Base-by-base conservation (phyloP, 2,888 invertebrate genomes). In the Ichneumoninae sp. region DNA sequence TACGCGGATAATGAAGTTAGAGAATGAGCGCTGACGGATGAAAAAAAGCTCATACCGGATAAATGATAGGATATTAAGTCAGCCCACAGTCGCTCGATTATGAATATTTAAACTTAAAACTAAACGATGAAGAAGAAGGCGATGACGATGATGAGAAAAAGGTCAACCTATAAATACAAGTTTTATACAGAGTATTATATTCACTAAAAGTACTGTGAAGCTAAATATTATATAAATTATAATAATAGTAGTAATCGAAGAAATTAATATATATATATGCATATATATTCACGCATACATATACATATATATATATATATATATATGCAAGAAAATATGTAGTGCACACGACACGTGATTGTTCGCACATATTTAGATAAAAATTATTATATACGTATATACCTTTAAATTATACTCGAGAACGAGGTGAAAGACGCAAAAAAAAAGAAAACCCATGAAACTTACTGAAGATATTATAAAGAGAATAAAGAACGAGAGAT, bases 151-250 rank as follows among this genome's bases (percentile, higher is more conserved):
- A 65, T 66, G 63, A 77, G 70, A 69, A 81, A 68, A 47, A 22
- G 89, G 90, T 93, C 91, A 93, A 89, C 91, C 90, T 93, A 93
- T 93, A 93, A 88, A 93, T 93, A 93, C 92, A 91, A 93, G 92
- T 93, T 93, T 93, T 93, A 93, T 93, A 93, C 93, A 93, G 92
- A 93, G 91, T 90, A 92, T 92, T 92, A 92, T 93, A 92, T 90
- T 92, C 92, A 92, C 92, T 91, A 90, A 90, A 90, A 87, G 85
- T 92, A 93, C 89, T 90, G 90, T 90, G 89, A 91, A 91, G 88
- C 88, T 88, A 88, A 88, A 91, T 86, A 88, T 87, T 83, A 83
- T 80, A 85, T 81, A 57, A 10, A 88, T 83, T 88, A 86, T 87
- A 85, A 84, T 85, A 86, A 87, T 89, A 90, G 87, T 82, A 83